phyloP scores from a whole-genome alignment of 2,113 vertebrate species.

The Glaucidium brasilianum region DNA sequence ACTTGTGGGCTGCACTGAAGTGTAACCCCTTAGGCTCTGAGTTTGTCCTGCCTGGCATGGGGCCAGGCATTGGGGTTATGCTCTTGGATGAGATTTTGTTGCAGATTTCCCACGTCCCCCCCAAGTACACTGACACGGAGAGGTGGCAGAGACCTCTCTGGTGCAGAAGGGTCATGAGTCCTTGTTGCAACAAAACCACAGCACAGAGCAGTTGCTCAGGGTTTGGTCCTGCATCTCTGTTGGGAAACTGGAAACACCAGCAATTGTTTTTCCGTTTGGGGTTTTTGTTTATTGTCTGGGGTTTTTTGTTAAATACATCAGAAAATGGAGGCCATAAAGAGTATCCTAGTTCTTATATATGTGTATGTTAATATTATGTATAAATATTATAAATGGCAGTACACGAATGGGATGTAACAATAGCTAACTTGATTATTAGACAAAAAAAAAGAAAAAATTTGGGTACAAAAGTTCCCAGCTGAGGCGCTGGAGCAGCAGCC shows the following conservation, averaged over 20 bases:
- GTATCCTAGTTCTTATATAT: background rate
- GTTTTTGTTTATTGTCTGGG: background rate
- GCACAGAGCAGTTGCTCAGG: background rate
- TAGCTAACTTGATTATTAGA: background rate
- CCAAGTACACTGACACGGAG: background rate
- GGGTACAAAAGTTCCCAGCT: background rate
- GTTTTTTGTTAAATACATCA: background rate
- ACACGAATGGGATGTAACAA: conserved; percentile 9
- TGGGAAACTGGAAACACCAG: conserved; percentile 65
- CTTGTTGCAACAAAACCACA: background rate
- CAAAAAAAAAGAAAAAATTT: background rate
- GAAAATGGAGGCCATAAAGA: conserved; percentile 1
- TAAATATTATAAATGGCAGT: background rate
- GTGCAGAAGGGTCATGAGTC: background rate
- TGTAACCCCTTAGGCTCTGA: background rate
- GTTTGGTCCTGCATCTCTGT: background rate
- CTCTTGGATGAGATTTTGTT: background rate
- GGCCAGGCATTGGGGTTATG: background rate
- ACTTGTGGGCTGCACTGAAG: background rate
- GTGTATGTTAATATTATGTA: background rate
- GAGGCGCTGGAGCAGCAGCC: too few species aligned
- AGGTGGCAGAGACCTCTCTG: background rate
- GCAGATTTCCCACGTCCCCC: background rate
- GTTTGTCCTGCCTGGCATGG: background rate
- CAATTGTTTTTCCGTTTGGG: conserved; percentile 11